Evolutionary conservation across 2,888 invertebrate genomes (phyloP).

Genomic region (Lasioglossum leucozonium): DNA sequence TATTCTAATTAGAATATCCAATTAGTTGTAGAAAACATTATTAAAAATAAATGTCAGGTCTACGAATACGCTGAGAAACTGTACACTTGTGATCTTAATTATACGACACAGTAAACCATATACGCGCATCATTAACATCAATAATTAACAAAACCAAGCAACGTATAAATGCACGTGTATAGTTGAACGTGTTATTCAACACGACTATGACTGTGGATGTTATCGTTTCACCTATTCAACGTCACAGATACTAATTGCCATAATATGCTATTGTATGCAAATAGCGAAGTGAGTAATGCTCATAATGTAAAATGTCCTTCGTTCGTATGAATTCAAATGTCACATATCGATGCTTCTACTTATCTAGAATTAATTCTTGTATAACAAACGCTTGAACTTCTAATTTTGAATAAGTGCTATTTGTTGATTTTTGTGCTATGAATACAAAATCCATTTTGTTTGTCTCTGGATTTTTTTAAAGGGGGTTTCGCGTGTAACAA

Average conservation of each 20-base stretch:
- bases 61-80: neutral
- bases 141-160: slow-evolving; percentile 9
- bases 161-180: neutral
- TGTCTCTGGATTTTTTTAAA: too few relatives aligned
- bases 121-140: neutral
- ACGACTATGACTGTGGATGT: neutral
- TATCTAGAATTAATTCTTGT: neutral
- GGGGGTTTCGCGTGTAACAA: too few relatives aligned
- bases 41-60: neutral
- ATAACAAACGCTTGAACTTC: too few relatives aligned
- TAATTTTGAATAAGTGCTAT: too few relatives aligned
- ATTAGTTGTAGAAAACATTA: neutral
- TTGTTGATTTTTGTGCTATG: neutral
- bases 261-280: neutral
- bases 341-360: neutral
- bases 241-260: neutral
- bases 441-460: too few relatives aligned
- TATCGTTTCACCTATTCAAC: neutral
- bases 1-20: too few relatives aligned
- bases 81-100: neutral
- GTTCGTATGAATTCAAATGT: neutral
- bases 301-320: neutral
- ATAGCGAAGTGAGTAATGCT: neutral
- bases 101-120: neutral
- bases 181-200: slow-evolving; percentile 6